Evolutionary conservation across 2,888 invertebrate genomes (phyloP).

Genomic region (Habroteleia sp.): DNA sequence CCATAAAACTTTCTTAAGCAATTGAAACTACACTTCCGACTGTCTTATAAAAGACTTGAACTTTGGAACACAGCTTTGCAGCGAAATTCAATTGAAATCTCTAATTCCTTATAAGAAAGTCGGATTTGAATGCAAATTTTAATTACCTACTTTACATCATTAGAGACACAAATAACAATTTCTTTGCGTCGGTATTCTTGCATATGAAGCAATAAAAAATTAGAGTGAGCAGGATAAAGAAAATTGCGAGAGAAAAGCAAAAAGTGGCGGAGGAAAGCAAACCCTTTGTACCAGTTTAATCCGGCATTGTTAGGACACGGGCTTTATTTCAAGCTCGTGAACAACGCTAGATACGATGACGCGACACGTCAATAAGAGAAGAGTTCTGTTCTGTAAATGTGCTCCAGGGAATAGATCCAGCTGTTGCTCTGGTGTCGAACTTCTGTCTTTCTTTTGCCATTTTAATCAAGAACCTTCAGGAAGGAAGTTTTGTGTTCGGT

Average conservation of each 20-base stretch:
- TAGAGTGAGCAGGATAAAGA: conserved; percentile 30
- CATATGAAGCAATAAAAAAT: conserved; percentile 47
- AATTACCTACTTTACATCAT: conserved; percentile 36
- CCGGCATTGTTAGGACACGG: conserved; percentile 74
- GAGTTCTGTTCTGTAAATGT: conserved; percentile 80
- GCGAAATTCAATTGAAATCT: background rate
- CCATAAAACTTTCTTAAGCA: no score
- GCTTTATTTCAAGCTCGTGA: conserved; percentile 77
- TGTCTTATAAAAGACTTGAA: no score
- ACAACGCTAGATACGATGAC: conserved; percentile 61
- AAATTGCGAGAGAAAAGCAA: conserved; percentile 13
- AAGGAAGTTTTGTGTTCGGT: conserved; percentile 76
- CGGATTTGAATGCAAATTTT: conserved; percentile 34
- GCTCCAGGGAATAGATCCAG: conserved; percentile 81
- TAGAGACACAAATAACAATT: conserved; percentile 37
- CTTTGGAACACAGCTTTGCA: background rate
- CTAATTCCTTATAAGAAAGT: no score
- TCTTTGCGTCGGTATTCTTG: conserved; percentile 50
- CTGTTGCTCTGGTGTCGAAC: conserved; percentile 78
- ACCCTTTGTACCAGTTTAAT: conserved; percentile 76
- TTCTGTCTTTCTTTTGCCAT: conserved; percentile 77
- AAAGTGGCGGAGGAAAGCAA: conserved; percentile 38
- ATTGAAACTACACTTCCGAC: no score
- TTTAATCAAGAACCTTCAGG: conserved; percentile 80
- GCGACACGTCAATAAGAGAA: conserved; percentile 73